Evolutionary conservation across 1,140 invertebrate species (phyloP).

Genomic region (Ditylenchus dipsaci): DNA sequence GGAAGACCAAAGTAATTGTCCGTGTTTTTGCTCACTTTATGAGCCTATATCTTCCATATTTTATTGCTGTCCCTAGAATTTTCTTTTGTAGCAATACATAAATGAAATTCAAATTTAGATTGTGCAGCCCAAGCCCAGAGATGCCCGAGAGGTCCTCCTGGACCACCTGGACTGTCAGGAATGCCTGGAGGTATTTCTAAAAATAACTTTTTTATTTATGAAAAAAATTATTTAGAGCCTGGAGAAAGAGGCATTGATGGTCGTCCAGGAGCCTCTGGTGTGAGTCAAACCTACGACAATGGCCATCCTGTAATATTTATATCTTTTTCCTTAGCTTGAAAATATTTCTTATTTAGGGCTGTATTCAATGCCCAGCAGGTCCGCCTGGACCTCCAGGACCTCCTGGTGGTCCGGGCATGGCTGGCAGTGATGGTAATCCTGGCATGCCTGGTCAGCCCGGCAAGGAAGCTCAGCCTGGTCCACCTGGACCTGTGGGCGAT

Average conservation of each 20-base stretch:
- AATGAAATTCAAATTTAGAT: conserved; percentile 16
- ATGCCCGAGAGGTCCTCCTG: conserved; percentile 27
- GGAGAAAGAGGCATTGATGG: conserved; percentile 22
- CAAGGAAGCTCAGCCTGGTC: conserved; percentile 9
- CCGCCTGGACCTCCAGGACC: conserved; percentile 25
- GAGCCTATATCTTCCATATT: too few relatives aligned
- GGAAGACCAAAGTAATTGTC: too few relatives aligned
- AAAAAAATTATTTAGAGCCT: conserved; percentile 7
- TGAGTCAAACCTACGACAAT: conserved; percentile 19
- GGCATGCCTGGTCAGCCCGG: neutral
- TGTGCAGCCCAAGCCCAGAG: conserved; percentile 17
- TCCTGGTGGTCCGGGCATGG: neutral
- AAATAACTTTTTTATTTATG: too few relatives aligned
- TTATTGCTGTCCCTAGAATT: too few relatives aligned
- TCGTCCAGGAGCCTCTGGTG: conserved; percentile 16
- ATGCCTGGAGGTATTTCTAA: neutral
- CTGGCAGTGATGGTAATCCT: neutral
- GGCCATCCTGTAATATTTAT: conserved; percentile 9
- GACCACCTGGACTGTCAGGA: conserved; percentile 22
- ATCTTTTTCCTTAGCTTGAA: neutral
- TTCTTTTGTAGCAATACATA: too few relatives aligned
- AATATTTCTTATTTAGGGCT: conserved; percentile 3
- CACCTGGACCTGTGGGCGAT: conserved; percentile 4
- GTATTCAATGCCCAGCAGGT: conserved; percentile 25
- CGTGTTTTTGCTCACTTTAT: too few relatives aligned